phyloP scores from a whole-genome alignment of 2,797 vertebrate genomes.

The Anisognathus igniventris region DNA sequence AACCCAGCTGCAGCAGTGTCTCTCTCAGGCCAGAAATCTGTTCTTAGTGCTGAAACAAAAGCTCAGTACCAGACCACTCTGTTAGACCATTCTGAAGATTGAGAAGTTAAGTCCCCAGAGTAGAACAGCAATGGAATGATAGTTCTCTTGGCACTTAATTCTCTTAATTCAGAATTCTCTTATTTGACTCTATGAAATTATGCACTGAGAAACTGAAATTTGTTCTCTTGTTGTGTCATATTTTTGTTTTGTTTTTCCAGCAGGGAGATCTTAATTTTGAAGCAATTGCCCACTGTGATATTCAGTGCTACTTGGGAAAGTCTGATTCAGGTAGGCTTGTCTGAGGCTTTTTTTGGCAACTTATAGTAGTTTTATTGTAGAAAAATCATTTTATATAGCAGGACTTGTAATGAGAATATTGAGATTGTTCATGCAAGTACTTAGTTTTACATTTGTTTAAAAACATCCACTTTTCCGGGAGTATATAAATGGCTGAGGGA shows the following conservation, averaged over 20 bases:
- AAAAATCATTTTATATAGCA: neutral
- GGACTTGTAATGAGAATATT: neutral
- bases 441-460: neutral
- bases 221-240: neutral
- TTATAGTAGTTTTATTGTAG: neutral
- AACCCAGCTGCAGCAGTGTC: neutral
- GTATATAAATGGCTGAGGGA: neutral
- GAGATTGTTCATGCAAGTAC: neutral
- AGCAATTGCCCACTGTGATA: constrained; percentile 83
- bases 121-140: neutral
- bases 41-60: neutral
- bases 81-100: neutral
- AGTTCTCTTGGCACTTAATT: neutral
- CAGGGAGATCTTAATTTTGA: constrained; percentile 84
- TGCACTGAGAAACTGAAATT: neutral
- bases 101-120: neutral
- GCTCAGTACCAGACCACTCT: neutral
- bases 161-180: neutral
- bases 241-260: constrained; percentile 57
- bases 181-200: neutral
- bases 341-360: neutral
- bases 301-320: constrained; percentile 84
- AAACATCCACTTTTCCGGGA: neutral
- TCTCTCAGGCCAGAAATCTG: neutral
- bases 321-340: constrained; percentile 83